Evolutionary conservation across 2,113 vertebrate genomes (phyloP).

Genomic region (Elaphurus davidianus): DNA sequence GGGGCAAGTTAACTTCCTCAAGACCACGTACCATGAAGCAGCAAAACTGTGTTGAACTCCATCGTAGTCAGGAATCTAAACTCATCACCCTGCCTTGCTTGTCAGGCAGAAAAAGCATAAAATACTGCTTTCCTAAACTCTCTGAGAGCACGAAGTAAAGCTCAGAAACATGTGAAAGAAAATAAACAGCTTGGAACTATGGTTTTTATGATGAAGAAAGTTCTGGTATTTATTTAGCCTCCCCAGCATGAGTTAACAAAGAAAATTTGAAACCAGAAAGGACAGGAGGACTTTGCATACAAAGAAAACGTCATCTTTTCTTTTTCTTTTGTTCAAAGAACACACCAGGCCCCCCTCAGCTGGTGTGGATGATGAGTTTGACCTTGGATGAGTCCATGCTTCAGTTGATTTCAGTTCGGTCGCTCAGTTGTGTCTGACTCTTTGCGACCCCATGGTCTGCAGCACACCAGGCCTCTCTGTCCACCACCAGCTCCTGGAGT

Average conservation of each 20-base stretch:
- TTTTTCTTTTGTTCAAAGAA: background rate
- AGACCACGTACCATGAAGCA: rapidly evolving
- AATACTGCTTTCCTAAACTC: background rate
- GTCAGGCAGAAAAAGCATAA: background rate
- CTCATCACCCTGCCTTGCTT: background rate
- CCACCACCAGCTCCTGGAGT: background rate
- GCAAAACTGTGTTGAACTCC: background rate
- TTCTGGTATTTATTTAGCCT: background rate
- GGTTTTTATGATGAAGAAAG: background rate
- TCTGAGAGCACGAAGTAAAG: background rate
- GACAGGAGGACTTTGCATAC: background rate
- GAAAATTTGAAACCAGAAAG: background rate
- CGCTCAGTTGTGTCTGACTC: rapidly evolving
- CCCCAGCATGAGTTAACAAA: background rate
- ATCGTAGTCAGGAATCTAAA: background rate
- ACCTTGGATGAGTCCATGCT: rapidly evolving
- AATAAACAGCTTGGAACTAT: background rate
- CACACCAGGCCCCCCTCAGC: background rate
- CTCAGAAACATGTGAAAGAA: background rate
- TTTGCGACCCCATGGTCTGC: rapidly evolving
- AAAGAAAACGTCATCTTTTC: background rate
- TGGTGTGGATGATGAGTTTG: background rate
- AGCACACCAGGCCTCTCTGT: background rate
- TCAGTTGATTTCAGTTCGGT: background rate
- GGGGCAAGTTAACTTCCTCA: background rate